phyloP scores from a whole-genome alignment of 30 jellyfish, hydroid and myxozoan species.

The Pseudorhiza aurosa region DNA sequence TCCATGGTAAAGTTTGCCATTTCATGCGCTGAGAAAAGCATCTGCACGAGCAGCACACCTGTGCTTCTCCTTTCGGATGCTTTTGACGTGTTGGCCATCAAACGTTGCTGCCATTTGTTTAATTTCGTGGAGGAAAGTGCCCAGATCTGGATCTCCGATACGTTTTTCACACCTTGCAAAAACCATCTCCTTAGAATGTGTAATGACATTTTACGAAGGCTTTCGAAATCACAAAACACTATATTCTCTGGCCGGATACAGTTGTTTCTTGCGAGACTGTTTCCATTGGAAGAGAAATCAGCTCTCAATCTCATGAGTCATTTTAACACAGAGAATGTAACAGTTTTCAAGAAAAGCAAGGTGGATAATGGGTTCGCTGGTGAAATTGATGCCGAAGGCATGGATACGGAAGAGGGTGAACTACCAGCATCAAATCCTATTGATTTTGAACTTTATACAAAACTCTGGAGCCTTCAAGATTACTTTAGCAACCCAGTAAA shows the following conservation, averaged over 20 bases:
- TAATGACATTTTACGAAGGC: constrained; percentile 87
- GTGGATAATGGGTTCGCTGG: constrained; percentile 51
- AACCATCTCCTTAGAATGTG: constrained; percentile 93
- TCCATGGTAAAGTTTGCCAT: constrained; percentile 70
- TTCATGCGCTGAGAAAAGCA: constrained; percentile 55
- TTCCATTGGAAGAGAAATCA: constrained; percentile 95
- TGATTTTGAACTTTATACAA: constrained; percentile 79
- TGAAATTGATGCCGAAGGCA: constrained; percentile 36
- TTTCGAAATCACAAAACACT: constrained; percentile 89
- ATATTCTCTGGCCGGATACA: constrained; percentile 94
- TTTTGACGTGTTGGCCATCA: constrained; percentile 74
- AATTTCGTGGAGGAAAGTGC: constrained; percentile 85
- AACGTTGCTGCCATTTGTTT: constrained; percentile 81
- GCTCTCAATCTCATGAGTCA: constrained; percentile 95
- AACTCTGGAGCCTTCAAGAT: constrained; percentile 91
- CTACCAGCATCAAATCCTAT: constrained; percentile 77
- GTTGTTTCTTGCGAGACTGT: constrained; percentile 89
- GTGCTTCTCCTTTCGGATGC: constrained; percentile 75
- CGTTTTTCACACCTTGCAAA: constrained; percentile 82
- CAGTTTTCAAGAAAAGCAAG: constrained; percentile 66
- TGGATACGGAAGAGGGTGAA: constrained; percentile 87
- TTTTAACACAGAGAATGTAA: constrained; percentile 82
- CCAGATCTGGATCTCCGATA: constrained; percentile 74
- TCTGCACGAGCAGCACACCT: constrained; percentile 86
- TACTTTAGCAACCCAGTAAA: constrained; percentile 82